Base-by-base conservation (phyloP, 1,140 invertebrate species). In the Cyclargus thomasi region DNA sequence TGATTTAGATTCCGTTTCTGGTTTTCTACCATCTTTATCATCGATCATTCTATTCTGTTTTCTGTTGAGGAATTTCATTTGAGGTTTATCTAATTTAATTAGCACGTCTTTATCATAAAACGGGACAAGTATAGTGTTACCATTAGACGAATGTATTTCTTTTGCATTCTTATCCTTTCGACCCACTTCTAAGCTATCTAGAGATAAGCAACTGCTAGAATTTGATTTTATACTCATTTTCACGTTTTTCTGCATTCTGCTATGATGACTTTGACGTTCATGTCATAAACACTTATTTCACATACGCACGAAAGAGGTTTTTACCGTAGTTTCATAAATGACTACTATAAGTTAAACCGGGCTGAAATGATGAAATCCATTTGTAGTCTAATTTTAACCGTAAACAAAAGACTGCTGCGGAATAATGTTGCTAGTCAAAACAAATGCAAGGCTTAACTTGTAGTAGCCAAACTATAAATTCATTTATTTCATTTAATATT, bases 81-180 rank as follows among this genome's bases (percentile, higher is more conserved):
- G 65, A 16, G 67, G 53, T 74, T 88, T 88, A 36, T 80, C 77
- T 29, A 90, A 73, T 72, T 82, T 82, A 63, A 90, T 82, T 11
- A 90, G 79, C 14, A 90, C 79, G 71, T 90, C 87, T 62, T 87
- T 86, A 69, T 90, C 85, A 67, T 90, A 90, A 76, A 90, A 88
- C 17, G 87, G 87, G 8, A 90, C 85, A 3, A 90, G 76, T 67
- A 90, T 86, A 22, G 85, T 88, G 21, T 86, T 79, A 11, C 86
- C 75, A 57, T 82, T 82, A 57, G 82, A 74, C 2, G 78, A 75
- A 11, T 70, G 67, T 21, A 11, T 20, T 55, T 79, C 82, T 22
- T 63, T 17, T n/a, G 62, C 23, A 22, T 63, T 53, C 72, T 83
- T 80, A n/a, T 68, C 77, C 65, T 79, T 79, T 22, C 74, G 75